Evolutionary conservation across 2,113 vertebrate genomes (phyloP), one percentile per base, ranked within the genome.

Genomic region (Galemys pyrenaicus): DNA sequence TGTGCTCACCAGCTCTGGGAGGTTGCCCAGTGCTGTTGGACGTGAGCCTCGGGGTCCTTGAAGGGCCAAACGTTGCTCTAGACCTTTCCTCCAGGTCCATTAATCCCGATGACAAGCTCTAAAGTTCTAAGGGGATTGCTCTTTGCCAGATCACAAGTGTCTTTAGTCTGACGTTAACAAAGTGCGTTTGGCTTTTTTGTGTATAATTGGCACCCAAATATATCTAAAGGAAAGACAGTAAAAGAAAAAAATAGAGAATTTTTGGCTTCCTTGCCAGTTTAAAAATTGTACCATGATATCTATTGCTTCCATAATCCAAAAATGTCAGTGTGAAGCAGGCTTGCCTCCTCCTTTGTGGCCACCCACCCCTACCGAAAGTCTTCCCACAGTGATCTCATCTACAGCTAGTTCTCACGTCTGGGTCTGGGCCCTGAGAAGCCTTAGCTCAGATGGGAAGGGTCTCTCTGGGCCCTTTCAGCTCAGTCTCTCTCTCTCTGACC

Each of bases 161-260:
- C 97, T 96, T 74, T 87, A 95, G 71, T 13, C 82, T 98, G 96
- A 97, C 95, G 96, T 94, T 60, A 97, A 86, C n/a, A 96, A 96
- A 96, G 80, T 44, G 81, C 96, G 49, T 93, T 44, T 2, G 77
- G 79, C 88, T 96, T 97, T 96, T 97, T 81, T 92, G 39, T 73
- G 78, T 95, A 74, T 94, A 97, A 95, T 94, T 97, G 96, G 96
- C 81, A 89, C 62, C 97, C 94, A 91, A 79, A 96, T 97, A 96
- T 95, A 97, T 93, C 90, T 90, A 92, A 90, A 89, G 64, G 2
- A 68, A 83, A 94, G 77, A 68, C 15, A 93, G 75, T 81, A 77
- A 11, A 17, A 17, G 30, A 22, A n/a, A 81, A 28, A 44, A 68
- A 82, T 24, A 71, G n/a, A 58, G 11, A 11, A 35, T 12, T 28